Evolutionary conservation across 2,888 invertebrate species (phyloP), one percentile per base, ranked within the genome.

Genomic region (Rhaphigaster nebulosa): DNA sequence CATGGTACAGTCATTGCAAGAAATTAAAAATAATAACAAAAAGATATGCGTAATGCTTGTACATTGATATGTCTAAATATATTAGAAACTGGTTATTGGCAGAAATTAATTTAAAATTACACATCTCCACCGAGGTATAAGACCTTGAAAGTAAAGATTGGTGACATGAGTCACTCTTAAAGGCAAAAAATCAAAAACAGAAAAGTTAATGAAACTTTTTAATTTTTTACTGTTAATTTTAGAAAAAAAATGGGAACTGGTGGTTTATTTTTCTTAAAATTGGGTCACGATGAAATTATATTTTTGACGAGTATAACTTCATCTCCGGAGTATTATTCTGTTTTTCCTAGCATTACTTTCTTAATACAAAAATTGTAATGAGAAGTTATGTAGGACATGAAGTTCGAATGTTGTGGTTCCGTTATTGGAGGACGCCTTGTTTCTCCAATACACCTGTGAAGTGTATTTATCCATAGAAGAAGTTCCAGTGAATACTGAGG

Each of bases 71-170:
- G n/a, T n/a, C 4, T 10, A 45, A 45, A 45, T 6, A 45, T 45
- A 56, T 56, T 26, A 26, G 23, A 26, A 26, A 8, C 26, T 26
- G 26, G 10, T 26, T 56, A 1, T 26, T 56, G 8, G 26, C 26
- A 26, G 26, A 56, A 26, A 56, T 56, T 26, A 56, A 29, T 15
- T 15, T 29, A 29, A 65, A 65, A 65, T 29, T 65, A 65, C 10
- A 29, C 4, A 20, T 8, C 1, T 76, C 38, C 20, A 38, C 20
- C 20, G 15, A 29, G 13, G 12, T 65, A 5, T 38, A 20, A 76
- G 70, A 38, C 70, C 70, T 76, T 76, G 70, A 76, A 76, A 76
- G 34, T 76, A 76, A 76, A 76, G 38, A 38, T 76, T 76, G 29
- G 29, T 29, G 38, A 4, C 70, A 76, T 76, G 34, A 76, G 70